Conservation (phyloP, 2,113 vertebrate species). For the Lethenteron reissneri region DNA sequence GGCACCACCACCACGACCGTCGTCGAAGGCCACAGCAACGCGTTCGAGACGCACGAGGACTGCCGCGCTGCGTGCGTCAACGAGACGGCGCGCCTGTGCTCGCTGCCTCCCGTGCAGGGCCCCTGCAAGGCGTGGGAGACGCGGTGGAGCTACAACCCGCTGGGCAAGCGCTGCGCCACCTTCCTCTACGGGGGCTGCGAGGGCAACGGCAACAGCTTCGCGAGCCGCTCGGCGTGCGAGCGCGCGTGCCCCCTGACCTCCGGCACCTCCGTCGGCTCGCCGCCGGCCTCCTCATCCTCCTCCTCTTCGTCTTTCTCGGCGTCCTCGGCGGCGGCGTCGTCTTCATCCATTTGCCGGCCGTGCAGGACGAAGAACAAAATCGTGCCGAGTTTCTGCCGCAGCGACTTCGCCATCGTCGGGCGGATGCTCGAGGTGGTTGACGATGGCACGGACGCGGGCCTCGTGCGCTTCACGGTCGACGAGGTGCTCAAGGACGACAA, state of each 20-base stretch:
- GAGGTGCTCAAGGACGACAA: slow-evolving; percentile 3
- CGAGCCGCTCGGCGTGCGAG: not conserved
- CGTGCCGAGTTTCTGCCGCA: not conserved
- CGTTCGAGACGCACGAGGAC: slow-evolving; percentile 1
- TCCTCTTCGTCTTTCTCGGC: too few relatives aligned
- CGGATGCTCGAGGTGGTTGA: not conserved
- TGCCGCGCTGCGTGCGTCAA: not conserved
- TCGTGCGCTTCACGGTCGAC: not conserved
- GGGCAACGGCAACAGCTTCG: slow-evolving; percentile 1
- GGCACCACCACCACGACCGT: not conserved
- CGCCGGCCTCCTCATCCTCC: too few relatives aligned
- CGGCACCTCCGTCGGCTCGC: slow-evolving; percentile 16
- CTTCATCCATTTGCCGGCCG: not conserved
- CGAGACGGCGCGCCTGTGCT: not conserved
- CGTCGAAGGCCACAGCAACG: not conserved
- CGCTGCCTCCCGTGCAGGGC: slow-evolving; percentile 3
- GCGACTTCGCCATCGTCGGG: slow-evolving; percentile 1
- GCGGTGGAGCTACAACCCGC: slow-evolving; percentile 2
- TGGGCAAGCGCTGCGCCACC: not conserved
- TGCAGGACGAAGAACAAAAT: not conserved
- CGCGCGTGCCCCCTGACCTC: slow-evolving; percentile 14
- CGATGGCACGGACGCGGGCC: not conserved
- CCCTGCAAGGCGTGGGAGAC: not conserved
- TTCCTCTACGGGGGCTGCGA: slow-evolving; percentile 4
- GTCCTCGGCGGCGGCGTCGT: not conserved